A percentile compares a stretch with the other conserved stretches of the same genome.
phyloP scores from a whole-genome alignment of 1,140 invertebrate species.

The Maconellicoccus hirsutus region DNA sequence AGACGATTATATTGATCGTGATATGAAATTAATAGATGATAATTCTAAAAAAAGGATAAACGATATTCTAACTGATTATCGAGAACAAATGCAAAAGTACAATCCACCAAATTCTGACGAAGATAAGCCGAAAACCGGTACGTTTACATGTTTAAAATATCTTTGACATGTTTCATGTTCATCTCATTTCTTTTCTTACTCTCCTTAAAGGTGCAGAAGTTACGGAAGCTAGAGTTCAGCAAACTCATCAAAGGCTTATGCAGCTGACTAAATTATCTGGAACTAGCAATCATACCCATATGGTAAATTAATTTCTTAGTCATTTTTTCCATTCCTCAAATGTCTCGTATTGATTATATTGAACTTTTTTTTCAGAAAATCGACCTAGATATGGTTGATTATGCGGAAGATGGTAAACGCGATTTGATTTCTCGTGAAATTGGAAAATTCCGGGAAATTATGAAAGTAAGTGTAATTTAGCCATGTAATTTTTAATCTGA shows the following conservation, averaged over 20 bases:
- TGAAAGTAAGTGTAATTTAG: constrained; percentile 62
- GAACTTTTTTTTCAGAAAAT: constrained; percentile 25
- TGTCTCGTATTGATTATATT: too few relatives aligned
- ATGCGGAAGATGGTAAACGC: constrained; percentile 87
- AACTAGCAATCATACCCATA: constrained; percentile 13
- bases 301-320: neutral
- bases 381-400: constrained; percentile 65
- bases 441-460: constrained; percentile 90
- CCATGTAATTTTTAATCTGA: neutral
- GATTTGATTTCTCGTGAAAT: constrained; percentile 92
- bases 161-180: neutral
- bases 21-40: constrained; percentile 58
- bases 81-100: constrained; percentile 62
- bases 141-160: neutral
- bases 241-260: constrained; percentile 33
- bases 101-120: neutral
- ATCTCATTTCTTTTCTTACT: constrained; percentile 6
- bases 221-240: constrained; percentile 30
- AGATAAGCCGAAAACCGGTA: constrained; percentile 28
- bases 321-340: neutral
- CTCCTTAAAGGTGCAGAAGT: constrained; percentile 24
- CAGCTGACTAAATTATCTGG: constrained; percentile 29
- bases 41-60: constrained; percentile 60
- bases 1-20: constrained; percentile 68
- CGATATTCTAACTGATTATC: constrained; percentile 68